A percentile compares a stretch with the other conserved stretches of the same genome.
Conservation (phyloP, 2,888 invertebrate genomes). For the Ectropis crepuscularia region DNA sequence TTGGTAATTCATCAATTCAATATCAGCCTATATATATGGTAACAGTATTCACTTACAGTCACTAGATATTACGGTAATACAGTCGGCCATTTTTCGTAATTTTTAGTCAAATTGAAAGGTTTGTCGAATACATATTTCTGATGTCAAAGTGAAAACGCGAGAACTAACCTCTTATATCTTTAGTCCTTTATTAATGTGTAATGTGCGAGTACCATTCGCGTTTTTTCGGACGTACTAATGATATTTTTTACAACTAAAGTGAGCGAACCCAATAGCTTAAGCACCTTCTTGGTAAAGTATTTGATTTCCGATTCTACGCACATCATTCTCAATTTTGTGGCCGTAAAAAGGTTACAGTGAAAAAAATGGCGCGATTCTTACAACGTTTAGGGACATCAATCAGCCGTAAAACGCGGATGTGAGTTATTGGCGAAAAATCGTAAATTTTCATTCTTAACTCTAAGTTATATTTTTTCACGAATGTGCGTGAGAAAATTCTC, state of each 20-base stretch:
- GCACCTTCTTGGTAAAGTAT: background rate
- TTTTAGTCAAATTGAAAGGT: no score
- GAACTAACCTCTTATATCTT: no score
- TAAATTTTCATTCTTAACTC: conserved; percentile 7
- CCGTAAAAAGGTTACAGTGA: conserved; percentile 21
- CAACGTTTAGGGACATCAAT: conserved; percentile 23
- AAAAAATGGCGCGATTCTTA: conserved; percentile 19
- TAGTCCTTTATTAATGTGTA: no score
- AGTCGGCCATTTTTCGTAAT: no score
- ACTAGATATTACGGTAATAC: no score
- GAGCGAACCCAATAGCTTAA: background rate
- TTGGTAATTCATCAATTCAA: no score
- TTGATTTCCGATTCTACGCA: conserved; percentile 15
- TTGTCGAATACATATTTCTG: no score
- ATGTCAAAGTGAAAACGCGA: no score
- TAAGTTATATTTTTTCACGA: background rate
- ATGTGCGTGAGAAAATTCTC: background rate
- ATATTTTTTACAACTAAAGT: background rate
- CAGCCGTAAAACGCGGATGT: conserved; percentile 17
- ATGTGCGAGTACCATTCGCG: no score
- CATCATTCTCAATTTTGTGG: conserved; percentile 14
- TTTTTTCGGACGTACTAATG: no score
- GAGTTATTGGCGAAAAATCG: conserved; percentile 23
- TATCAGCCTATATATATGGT: no score
- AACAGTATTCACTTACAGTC: no score